Evolutionary conservation across 2,113 vertebrate genomes (phyloP).

Genomic region (Macquaria ambigua): DNA sequence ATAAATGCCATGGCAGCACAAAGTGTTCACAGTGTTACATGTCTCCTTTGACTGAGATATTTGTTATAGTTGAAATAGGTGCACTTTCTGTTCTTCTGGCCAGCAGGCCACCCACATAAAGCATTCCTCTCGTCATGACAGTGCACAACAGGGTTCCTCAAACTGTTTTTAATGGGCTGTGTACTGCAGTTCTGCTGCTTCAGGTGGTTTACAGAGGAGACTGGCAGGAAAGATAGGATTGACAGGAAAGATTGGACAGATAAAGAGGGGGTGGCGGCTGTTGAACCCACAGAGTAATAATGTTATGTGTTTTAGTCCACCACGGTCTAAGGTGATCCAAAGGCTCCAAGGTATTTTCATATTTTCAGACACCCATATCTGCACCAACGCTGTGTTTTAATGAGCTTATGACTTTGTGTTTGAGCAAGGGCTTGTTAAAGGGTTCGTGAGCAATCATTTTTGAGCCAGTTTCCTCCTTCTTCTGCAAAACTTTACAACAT

Average conservation of each 20-base stretch:
- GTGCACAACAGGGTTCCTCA: conserved; percentile 18
- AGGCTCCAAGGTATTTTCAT: conserved; percentile 19
- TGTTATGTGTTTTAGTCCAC: conserved; percentile 4
- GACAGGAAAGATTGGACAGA: conserved; percentile 26
- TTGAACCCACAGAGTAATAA: conserved; percentile 25
- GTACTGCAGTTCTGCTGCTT: conserved; percentile 41
- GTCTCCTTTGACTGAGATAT: conserved; percentile 50
- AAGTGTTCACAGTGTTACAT: conserved; percentile 45
- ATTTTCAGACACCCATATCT: conserved; percentile 26
- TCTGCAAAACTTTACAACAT: conserved; percentile 42
- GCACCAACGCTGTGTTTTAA: conserved; percentile 20
- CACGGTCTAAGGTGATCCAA: neutral
- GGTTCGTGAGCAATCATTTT: neutral
- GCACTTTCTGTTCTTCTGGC: conserved; percentile 42
- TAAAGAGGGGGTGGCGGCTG: conserved; percentile 22
- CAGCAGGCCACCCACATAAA: conserved; percentile 64
- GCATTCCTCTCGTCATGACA: conserved; percentile 32
- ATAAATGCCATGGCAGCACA: conserved; percentile 74
- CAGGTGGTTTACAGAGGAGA: conserved; percentile 30
- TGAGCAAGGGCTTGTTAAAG: conserved; percentile 25
- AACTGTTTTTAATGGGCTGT: conserved; percentile 29
- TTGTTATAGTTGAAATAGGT: conserved; percentile 44
- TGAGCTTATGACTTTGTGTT: conserved; percentile 29
- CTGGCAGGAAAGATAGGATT: neutral
- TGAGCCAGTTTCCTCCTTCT: neutral